These are phyloP conservation scores for Spondyliosoma cantharus DNA, from an alignment of 2,797 vertebrate genomes.

Conservation along the genomic window DNA sequence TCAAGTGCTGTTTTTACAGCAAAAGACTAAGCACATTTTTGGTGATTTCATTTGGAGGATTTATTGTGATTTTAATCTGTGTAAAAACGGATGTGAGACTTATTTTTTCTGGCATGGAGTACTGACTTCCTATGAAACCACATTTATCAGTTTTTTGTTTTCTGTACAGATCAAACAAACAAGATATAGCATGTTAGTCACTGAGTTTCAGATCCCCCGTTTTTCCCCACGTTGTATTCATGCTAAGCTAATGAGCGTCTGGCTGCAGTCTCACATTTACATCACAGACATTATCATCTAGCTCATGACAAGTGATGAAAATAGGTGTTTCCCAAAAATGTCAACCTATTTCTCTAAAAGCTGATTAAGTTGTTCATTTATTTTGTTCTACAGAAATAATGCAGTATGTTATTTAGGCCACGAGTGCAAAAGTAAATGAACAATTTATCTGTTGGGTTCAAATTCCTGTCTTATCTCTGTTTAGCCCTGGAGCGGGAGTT, in stretches of 20 bases:
- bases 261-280: not conserved
- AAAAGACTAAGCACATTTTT: too few species aligned
- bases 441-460: constrained; percentile 32
- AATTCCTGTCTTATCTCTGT: constrained; percentile 38
- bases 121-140: not conserved
- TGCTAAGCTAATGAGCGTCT: not conserved
- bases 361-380: not conserved
- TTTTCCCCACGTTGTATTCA: too few species aligned
- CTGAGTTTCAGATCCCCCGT: not conserved
- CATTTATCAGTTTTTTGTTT: not conserved
- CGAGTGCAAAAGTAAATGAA: constrained; percentile 27
- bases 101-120: not conserved
- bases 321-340: not conserved
- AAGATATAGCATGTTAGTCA: not conserved
- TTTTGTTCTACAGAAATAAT: not conserved
- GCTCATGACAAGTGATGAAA: not conserved
- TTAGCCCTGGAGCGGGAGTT: constrained; percentile 40
- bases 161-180: not conserved
- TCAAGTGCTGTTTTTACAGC: not conserved
- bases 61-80: not conserved
- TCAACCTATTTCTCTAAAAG: not conserved
- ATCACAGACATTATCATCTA: not conserved
- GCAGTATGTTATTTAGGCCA: constrained; percentile 4
- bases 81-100: not conserved
- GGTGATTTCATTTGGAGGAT: not conserved